Base-by-base conservation (phyloP, 1,140 invertebrate genomes). In the Drosophila miranda region DNA sequence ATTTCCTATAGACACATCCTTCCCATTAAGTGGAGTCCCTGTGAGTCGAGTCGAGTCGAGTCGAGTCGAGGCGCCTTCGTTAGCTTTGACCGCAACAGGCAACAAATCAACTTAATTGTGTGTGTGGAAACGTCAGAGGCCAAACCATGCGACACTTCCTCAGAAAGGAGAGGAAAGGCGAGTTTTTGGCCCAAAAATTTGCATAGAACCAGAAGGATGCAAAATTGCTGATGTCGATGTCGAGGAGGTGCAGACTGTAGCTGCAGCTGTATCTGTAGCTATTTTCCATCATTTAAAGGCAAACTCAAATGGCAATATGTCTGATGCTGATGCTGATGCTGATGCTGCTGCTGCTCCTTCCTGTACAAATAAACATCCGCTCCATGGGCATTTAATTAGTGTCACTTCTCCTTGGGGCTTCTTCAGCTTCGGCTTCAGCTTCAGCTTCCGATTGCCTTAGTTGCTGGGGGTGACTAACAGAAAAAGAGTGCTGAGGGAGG, bases 21-120 rank as follows among this genome's bases (percentile, higher is more conserved):
- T 54, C 45, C 34, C 63, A 69, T 69, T 69, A 68, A 56, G 50
- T 46, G 62, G 42, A 68, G 43, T 63, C 49, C 28, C 21, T 28
- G 26, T 44, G 49, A 48, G 34, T 56, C 13, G 41, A 28, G 45
- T 19, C 23, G 26, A 64, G 67, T 50, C 13, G 41, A 28, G 30
- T 34, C 44, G 28, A 64, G 72, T 28, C 46, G 63, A 68, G 76
- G 70, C 58, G 67, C 56, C 78, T 79, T 79, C 77, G 77, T 79
- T 79, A 67, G 77, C 67, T 80, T 80, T 80, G 77, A 81, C 78
- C 78, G 68, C 78, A 80, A 75, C 71, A 74, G 61, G 78, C 78
- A 80, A 80, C 78, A 80, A 80, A 81, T 80, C 78, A 80, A 80
- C 66, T 80, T 80, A 80, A 80, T 80, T 81, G 77, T 81, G 54